Percentiles rank a stretch among this genome's conserved stretches.
Conservation (phyloP, 1,140 invertebrate genomes). For the Diorhabda elongata region DNA sequence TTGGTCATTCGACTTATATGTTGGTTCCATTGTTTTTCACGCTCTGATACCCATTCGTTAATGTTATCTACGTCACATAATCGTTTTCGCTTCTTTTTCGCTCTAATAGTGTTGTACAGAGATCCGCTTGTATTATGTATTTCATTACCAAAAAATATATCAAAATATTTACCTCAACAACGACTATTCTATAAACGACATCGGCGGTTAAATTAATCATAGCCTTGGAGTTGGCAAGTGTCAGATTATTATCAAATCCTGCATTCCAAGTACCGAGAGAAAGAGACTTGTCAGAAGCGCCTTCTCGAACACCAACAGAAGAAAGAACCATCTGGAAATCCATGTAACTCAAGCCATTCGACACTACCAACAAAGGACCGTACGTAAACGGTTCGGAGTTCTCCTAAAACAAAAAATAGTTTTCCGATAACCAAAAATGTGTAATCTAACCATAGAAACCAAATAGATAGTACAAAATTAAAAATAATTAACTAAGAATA, state of each 20-base stretch:
- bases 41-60: too few species aligned
- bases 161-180: conserved; percentile 29
- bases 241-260: conserved; percentile 59
- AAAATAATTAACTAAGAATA: too few species aligned
- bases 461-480: too few species aligned
- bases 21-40: too few species aligned
- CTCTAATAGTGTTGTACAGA: too few species aligned
- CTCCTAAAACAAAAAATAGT: conserved; percentile 46
- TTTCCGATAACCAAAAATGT: too few species aligned
- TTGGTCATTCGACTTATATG: too few species aligned
- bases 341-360: conserved; percentile 68
- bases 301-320: conserved; percentile 61
- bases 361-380: conserved; percentile 52
- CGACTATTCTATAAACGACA: conserved; percentile 53
- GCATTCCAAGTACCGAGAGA: conserved; percentile 65
- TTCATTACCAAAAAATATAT: too few species aligned
- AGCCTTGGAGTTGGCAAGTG: conserved; percentile 58
- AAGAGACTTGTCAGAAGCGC: conserved; percentile 59
- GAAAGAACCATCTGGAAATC: conserved; percentile 67
- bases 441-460: too few species aligned
- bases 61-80: too few species aligned
- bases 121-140: too few species aligned
- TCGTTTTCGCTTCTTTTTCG: too few species aligned
- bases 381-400: conserved; percentile 59
- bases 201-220: conserved; percentile 74